Conservation (phyloP, 2,113 vertebrate genomes). For the Periophthalmus modestus region DNA sequence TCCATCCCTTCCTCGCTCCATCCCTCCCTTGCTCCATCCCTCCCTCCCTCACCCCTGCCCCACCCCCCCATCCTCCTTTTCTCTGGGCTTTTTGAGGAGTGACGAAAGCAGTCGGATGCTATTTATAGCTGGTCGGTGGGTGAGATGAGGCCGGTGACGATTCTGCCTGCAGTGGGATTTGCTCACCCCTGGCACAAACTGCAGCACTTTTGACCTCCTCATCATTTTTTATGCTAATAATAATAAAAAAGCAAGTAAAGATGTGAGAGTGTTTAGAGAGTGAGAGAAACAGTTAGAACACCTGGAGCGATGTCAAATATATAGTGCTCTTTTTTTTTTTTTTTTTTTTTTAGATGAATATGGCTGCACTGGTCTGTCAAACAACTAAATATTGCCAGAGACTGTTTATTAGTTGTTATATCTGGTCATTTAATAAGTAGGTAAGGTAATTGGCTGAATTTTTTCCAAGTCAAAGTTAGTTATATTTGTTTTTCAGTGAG, state of each 20-base stretch:
- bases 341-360: neutral
- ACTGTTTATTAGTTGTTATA: neutral
- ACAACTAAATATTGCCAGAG: neutral
- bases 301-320: neutral
- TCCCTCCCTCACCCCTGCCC: neutral
- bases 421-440: neutral
- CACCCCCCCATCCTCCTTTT: neutral
- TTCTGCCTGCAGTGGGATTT: constrained; percentile 31
- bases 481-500: too few species aligned
- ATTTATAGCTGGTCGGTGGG: constrained; percentile 65
- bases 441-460: too few species aligned
- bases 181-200: constrained; percentile 18
- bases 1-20: neutral
- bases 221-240: neutral
- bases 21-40: neutral
- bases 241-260: neutral
- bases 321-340: too few species aligned
- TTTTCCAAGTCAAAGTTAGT: too few species aligned
- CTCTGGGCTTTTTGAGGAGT: constrained; percentile 36
- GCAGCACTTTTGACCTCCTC: constrained; percentile 33
- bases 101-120: constrained; percentile 70
- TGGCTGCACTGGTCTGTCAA: neutral
- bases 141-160: constrained; percentile 58
- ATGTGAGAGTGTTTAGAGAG: neutral
- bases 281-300: too few species aligned